Evolutionary conservation across 2,888 invertebrate genomes (phyloP).

Genomic region (Nipponacmea schrenckii): DNA sequence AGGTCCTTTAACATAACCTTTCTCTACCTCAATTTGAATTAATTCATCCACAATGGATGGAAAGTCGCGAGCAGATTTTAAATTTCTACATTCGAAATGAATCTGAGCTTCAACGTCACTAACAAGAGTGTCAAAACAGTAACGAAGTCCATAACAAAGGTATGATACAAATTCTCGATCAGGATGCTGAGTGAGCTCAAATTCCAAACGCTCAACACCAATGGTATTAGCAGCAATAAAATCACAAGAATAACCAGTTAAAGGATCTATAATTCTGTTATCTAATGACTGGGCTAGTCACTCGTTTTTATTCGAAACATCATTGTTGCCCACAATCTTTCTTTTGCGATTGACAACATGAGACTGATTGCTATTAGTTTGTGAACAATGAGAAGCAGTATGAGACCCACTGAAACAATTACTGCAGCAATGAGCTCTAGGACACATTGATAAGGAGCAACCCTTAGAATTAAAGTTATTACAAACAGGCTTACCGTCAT

Average conservation of each 20-base stretch:
- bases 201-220: not conserved
- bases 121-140: not conserved
- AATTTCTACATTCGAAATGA: constrained; percentile 27
- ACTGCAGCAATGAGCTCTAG: too few relatives aligned
- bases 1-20: constrained; percentile 32
- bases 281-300: too few relatives aligned
- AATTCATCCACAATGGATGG: constrained; percentile 21
- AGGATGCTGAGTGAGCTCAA: not conserved
- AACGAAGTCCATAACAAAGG: not conserved
- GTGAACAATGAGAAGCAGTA: too few relatives aligned
- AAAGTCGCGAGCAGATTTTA: constrained; percentile 25
- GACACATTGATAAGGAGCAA: not conserved
- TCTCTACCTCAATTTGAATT: constrained; percentile 26
- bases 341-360: too few relatives aligned
- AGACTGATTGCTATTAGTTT: too few relatives aligned
- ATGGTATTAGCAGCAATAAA: not conserved
- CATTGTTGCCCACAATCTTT: too few relatives aligned
- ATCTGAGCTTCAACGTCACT: not conserved
- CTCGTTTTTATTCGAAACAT: too few relatives aligned
- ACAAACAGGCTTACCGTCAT: not conserved
- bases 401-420: too few relatives aligned
- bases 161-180: constrained; percentile 11
- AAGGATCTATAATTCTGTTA: too few relatives aligned
- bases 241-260: too few relatives aligned
- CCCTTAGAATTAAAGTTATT: not conserved